Percentiles rank a stretch among this genome's conserved stretches.
phyloP scores from a whole-genome alignment of 2,888 invertebrate species.

The Baronia brevicornis region DNA sequence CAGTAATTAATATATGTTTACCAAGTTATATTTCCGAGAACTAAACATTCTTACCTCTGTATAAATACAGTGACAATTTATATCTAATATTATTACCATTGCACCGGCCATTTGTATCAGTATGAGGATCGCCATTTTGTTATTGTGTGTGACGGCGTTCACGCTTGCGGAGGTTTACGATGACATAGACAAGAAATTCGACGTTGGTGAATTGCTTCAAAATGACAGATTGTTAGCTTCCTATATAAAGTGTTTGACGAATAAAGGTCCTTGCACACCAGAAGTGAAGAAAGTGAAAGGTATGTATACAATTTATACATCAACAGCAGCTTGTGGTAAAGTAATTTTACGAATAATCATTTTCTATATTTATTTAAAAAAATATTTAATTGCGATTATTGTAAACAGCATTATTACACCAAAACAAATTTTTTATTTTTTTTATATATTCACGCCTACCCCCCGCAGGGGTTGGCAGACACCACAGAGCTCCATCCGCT shows the following conservation, averaged over 20 bases:
- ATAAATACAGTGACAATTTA: slow-evolving; percentile 16
- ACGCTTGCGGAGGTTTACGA: slow-evolving; percentile 69
- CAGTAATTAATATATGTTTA: background rate
- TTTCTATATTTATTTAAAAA: background rate
- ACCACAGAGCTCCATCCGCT: too few relatives aligned
- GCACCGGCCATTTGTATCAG: slow-evolving; percentile 18
- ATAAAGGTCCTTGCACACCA: slow-evolving; percentile 80
- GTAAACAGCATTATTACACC: too few relatives aligned
- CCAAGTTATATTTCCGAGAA: background rate
- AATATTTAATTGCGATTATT: background rate
- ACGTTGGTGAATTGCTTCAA: slow-evolving; percentile 78
- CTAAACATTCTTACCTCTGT: slow-evolving; percentile 10
- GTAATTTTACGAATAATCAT: background rate
- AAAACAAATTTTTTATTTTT: too few relatives aligned
- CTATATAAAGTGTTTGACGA: slow-evolving; percentile 81
- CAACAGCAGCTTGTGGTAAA: too few relatives aligned
- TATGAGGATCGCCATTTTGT: slow-evolving; percentile 40
- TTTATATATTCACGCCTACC: background rate
- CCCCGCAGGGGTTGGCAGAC: too few relatives aligned
- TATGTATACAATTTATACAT: slow-evolving; percentile 36
- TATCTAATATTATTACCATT: slow-evolving; percentile 17
- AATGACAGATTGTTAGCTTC: slow-evolving; percentile 80
- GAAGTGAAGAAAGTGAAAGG: slow-evolving; percentile 83
- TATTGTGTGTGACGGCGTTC: slow-evolving; percentile 32
- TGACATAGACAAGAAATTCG: slow-evolving; percentile 78